These are phyloP conservation scores for Corythucha ciliata DNA, from an alignment of 2,888 invertebrate species.

Conservation along the genomic window DNA sequence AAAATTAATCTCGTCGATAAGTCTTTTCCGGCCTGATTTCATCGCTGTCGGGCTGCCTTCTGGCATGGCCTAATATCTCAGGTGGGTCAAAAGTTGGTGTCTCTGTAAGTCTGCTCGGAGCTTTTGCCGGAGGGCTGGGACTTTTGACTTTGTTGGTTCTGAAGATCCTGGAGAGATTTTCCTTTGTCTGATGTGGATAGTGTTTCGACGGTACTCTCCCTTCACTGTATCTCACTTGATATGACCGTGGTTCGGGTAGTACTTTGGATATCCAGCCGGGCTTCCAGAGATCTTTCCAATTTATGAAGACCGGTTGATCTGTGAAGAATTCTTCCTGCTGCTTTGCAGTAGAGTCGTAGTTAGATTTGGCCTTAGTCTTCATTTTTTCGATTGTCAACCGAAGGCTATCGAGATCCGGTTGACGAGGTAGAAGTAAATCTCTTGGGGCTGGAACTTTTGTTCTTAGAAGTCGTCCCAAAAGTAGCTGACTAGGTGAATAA, in stretches of 20 bases:
- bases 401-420: no score
- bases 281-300: slow-evolving; percentile 8
- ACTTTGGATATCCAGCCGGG: slow-evolving; percentile 8
- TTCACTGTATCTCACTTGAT: not conserved
- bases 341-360: slow-evolving; percentile 7
- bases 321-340: not conserved
- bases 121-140: no score
- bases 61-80: no score
- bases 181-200: slow-evolving; percentile 1
- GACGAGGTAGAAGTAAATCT: no score
- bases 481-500: slow-evolving; percentile 11
- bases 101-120: no score
- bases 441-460: no score
- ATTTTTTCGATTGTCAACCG: not conserved
- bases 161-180: not conserved
- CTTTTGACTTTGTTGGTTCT: no score
- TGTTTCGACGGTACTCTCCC: slow-evolving; percentile 7
- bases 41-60: no score
- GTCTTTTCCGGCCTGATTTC: no score
- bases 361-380: not conserved
- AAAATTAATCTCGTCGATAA: no score
- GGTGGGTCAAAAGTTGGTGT: no score
- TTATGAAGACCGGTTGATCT: slow-evolving; percentile 12
- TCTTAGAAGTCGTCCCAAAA: slow-evolving; percentile 18
- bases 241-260: slow-evolving; percentile 12